phyloP scores from a whole-genome alignment of 2,888 invertebrate species.

The Mechanitis mazaeus region DNA sequence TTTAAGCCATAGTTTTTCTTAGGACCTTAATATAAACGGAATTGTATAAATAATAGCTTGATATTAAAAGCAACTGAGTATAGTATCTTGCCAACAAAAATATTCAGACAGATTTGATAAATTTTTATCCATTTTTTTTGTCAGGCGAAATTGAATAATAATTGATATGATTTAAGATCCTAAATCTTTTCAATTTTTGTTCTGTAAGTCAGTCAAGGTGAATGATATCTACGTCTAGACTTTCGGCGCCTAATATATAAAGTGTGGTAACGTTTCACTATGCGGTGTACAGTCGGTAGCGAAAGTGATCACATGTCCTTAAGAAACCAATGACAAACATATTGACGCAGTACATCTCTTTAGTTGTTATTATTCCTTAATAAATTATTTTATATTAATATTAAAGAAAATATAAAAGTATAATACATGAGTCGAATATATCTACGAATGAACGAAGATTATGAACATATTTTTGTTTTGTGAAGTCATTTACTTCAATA shows the following conservation, averaged over 20 bases:
- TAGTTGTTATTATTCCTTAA: not conserved
- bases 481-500: too few relatives aligned
- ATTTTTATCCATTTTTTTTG: not conserved
- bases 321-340: too few relatives aligned
- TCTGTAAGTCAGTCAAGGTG: constrained; percentile 14
- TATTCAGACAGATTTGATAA: not conserved
- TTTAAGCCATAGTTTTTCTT: too few relatives aligned
- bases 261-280: constrained; percentile 7
- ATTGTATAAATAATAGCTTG: too few relatives aligned
- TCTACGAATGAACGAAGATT: too few relatives aligned
- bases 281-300: constrained; percentile 5
- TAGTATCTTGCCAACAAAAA: not conserved
- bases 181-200: not conserved
- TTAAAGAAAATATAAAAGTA: too few relatives aligned
- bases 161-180: constrained; percentile 1
- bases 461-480: too few relatives aligned
- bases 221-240: constrained; percentile 22
- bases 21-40: too few relatives aligned
- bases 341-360: too few relatives aligned
- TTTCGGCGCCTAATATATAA: constrained; percentile 18
- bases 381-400: too few relatives aligned
- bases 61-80: too few relatives aligned
- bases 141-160: not conserved
- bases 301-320: not conserved
- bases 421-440: too few relatives aligned